Evolutionary conservation across 35 echinoderm and acorn worm species (phyloP), one percentile per base, ranked within the genome.

Genomic region (Strongylocentrotus purpuratus): DNA sequence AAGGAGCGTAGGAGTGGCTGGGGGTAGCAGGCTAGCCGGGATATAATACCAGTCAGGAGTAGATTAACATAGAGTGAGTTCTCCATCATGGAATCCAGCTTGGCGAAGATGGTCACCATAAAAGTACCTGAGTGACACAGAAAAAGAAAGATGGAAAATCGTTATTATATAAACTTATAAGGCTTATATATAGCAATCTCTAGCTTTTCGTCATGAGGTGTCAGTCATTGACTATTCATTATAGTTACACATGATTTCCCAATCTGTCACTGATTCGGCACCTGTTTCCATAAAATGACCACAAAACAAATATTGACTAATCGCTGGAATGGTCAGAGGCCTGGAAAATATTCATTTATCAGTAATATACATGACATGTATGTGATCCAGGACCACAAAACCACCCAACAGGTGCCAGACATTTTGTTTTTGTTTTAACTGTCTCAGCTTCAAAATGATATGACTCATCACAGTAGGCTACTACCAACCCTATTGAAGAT

Each of bases 41-140:
- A 95, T 61, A 99, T 95, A 46, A 99, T 95, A 31, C 95, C 97
- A 46, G 98, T 99, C 46, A 99, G 47, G 14, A 99, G 96, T 2
- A 99, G 97, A 88, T 99, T 99, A 58, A 99, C 96, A 33, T 97
- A 97, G 4, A 97, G 90, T 18, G 96, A 96, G 94, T 99, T 99
- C 90, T 97, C 78, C 95, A 97, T 97, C 98, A 99, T 99, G 17
- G 94, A 85, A 12, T 99, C 98, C 71, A 99, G 91, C 48, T 96
- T 97, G 31, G 85, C 92, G 47, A 99, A 99, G 46, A 99, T 92
- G 60, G 96, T 95, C 46, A 94, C 96, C 58, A 99, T 96, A 85
- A 99, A 99, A 33, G 97, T 95, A 94, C 97, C 98, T 99, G 96
- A 5, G 31, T 4, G 31, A 58, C 13, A 31, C 32, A 46, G 45